These are phyloP conservation scores for Sesamia inferens DNA, from an alignment of 2,888 invertebrate species.

Conservation along the genomic window DNA sequence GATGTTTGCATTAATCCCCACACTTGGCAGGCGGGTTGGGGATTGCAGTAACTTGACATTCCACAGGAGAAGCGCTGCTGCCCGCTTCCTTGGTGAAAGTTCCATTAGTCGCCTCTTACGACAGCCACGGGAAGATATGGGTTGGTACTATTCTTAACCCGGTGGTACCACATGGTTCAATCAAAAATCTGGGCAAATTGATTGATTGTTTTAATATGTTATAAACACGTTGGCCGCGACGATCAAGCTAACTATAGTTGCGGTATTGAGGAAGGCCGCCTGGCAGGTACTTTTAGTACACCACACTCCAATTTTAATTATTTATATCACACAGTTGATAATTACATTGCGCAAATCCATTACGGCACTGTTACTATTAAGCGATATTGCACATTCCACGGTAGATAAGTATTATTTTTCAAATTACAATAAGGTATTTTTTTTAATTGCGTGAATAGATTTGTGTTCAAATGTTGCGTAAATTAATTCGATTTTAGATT, in stretches of 20 bases:
- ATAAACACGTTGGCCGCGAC: constrained; percentile 14
- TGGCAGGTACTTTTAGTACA: constrained; percentile 52
- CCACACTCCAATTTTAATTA: constrained; percentile 51
- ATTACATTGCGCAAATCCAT: constrained; percentile 57
- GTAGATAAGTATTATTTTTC: constrained; percentile 11
- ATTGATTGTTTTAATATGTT: background rate
- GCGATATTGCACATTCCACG: constrained; percentile 30
- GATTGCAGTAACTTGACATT: too few species aligned
- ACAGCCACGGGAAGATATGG: too few species aligned
- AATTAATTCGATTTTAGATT: constrained; percentile 30
- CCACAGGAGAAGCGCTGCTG: too few species aligned
- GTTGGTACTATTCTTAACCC: too few species aligned
- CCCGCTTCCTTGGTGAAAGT: too few species aligned
- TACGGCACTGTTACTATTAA: constrained; percentile 39
- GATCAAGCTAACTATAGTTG: background rate
- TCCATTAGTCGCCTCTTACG: too few species aligned
- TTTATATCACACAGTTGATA: constrained; percentile 43
- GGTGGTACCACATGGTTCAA: too few species aligned
- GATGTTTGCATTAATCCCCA: too few species aligned
- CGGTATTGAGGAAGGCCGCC: constrained; percentile 31
- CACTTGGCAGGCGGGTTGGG: too few species aligned
- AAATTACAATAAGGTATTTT: constrained; percentile 10
- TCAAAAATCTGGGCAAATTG: too few species aligned
- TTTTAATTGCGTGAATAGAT: background rate
- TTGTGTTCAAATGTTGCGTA: constrained; percentile 12